These are phyloP conservation scores for Latrodectus geometricus DNA, from an alignment of 1,140 invertebrate species.

Conservation along the genomic window DNA sequence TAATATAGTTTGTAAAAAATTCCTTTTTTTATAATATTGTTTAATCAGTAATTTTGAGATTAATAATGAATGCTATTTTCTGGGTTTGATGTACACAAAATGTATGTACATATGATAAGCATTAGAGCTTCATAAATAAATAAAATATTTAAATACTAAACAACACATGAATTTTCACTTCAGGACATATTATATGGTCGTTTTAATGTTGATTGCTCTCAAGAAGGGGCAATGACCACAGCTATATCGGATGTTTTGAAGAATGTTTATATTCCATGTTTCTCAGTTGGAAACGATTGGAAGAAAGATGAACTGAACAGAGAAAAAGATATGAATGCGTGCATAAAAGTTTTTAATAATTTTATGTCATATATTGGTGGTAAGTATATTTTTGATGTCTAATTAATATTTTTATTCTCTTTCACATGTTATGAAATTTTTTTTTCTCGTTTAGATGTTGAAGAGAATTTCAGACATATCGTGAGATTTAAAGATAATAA, in stretches of 20 bases:
- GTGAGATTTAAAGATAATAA: slow-evolving; percentile 29
- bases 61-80: no score
- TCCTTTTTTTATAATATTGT: no score
- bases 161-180: no score
- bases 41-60: no score
- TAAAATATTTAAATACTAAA: no score
- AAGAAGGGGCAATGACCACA: slow-evolving; percentile 15
- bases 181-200: slow-evolving; percentile 17
- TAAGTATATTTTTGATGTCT: slow-evolving; percentile 4
- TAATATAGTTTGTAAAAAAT: no score
- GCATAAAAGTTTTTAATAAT: slow-evolving; percentile 11
- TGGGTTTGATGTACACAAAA: no score
- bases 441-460: slow-evolving; percentile 11
- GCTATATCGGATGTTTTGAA: background rate
- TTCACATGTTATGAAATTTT: background rate
- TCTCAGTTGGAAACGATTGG: slow-evolving; percentile 38
- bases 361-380: slow-evolving; percentile 33
- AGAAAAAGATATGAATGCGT: slow-evolving; percentile 14
- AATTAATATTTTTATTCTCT: background rate
- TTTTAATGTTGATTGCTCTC: slow-evolving; percentile 16
- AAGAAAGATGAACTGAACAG: slow-evolving; percentile 23
- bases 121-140: no score
- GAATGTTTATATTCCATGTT: slow-evolving; percentile 27
- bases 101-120: no score
- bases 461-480: slow-evolving; percentile 46